These are phyloP conservation scores for Mastomys natalensis DNA, from an alignment of 2,113 vertebrate genomes.

Conservation along the genomic window DNA sequence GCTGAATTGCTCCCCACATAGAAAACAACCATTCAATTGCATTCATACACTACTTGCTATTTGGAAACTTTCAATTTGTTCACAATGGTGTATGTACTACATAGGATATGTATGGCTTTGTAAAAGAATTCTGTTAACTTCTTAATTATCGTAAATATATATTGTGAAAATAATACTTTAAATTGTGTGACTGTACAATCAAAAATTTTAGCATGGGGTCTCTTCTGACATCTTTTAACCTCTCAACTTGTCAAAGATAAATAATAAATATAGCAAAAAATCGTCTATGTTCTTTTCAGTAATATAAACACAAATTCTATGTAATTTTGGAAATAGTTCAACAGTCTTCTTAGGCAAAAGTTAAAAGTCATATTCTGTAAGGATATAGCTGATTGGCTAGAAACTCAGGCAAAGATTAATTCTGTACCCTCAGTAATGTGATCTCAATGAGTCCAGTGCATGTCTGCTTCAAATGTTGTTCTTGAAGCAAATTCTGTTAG, in stretches of 20 bases:
- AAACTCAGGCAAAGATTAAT: neutral
- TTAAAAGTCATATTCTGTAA: neutral
- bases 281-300: neutral
- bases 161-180: neutral
- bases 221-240: neutral
- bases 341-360: neutral
- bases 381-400: neutral
- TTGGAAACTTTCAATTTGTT: neutral
- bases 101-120: neutral
- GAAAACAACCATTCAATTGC: slow-evolving; percentile 1
- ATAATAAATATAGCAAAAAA: neutral
- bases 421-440: neutral
- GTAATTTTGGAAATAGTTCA: neutral
- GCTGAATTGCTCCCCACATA: neutral
- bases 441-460: neutral
- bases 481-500: neutral
- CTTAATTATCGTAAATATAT: neutral
- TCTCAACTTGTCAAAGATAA: neutral
- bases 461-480: neutral
- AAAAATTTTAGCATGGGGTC: neutral
- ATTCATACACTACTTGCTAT: neutral
- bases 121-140: neutral
- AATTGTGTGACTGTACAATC: neutral
- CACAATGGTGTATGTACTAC: neutral
- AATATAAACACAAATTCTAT: slow-evolving; percentile 5